A percentile compares a stretch with the other conserved stretches of the same genome.
These are phyloP conservation scores for Medauroidea extradentata DNA, from an alignment of 1,140 invertebrate genomes.

Conservation along the genomic window DNA sequence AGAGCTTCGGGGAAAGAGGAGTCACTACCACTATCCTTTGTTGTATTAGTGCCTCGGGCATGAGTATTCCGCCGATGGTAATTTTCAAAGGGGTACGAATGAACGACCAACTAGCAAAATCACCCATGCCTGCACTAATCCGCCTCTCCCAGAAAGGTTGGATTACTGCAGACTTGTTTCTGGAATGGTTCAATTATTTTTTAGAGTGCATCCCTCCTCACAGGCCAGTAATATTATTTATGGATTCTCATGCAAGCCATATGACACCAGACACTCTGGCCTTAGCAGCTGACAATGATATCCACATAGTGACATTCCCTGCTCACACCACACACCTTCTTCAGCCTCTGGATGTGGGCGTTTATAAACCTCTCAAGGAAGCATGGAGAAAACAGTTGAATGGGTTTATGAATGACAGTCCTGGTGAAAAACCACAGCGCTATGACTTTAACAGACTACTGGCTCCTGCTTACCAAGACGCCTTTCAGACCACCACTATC, in stretches of 20 bases:
- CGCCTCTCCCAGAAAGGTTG: too few relatives aligned
- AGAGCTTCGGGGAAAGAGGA: not conserved
- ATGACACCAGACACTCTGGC: not conserved
- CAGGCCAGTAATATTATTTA: too few relatives aligned
- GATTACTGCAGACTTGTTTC: too few relatives aligned
- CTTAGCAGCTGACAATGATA: not conserved
- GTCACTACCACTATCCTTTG: not conserved
- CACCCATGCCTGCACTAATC: too few relatives aligned
- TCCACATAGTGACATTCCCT: not conserved
- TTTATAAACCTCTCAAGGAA: not conserved
- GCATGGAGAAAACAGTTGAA: not conserved
- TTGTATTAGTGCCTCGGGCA: too few relatives aligned
- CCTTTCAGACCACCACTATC: too few relatives aligned
- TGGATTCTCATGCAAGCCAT: too few relatives aligned
- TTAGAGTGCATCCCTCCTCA: not conserved
- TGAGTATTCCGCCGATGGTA: too few relatives aligned
- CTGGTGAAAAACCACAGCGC: too few relatives aligned
- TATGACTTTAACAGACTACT: not conserved
- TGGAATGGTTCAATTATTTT: constrained; percentile 37
- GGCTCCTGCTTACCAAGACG: not conserved
- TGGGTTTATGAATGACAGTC: not conserved
- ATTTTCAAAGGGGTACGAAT: too few relatives aligned
- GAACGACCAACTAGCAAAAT: too few relatives aligned
- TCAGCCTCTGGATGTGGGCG: not conserved
- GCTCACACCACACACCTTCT: too few relatives aligned